Conservation (phyloP, 2,797 vertebrate genomes). For the Lagorchestes hirsutus region DNA sequence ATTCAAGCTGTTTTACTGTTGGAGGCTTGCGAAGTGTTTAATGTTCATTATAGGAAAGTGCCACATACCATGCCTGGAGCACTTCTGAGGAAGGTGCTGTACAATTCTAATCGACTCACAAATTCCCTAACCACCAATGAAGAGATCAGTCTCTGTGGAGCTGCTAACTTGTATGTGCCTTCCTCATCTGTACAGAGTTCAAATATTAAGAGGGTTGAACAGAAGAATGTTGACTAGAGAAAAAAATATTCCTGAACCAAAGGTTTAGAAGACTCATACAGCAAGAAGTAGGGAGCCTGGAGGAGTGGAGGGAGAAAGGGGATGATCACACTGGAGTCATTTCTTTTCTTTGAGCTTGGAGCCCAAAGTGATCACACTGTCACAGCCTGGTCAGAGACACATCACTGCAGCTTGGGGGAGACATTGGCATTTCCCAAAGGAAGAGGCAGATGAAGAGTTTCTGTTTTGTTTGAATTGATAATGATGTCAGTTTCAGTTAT, state of each 20-base stretch:
- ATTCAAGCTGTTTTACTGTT: not conserved
- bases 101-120: not conserved
- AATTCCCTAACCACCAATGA: slow-evolving; percentile 5
- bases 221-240: not conserved
- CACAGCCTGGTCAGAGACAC: not conserved
- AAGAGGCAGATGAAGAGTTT: slow-evolving; percentile 54
- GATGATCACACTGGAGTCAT: not conserved
- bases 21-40: not conserved
- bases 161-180: not conserved
- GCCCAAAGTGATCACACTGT: not conserved
- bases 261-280: slow-evolving; percentile 2
- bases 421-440: slow-evolving; percentile 55
- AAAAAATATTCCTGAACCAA: slow-evolving; percentile 46
- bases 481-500: slow-evolving; percentile 75
- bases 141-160: not conserved
- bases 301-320: not conserved
- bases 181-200: not conserved
- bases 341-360: not conserved
- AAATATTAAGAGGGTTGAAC: not conserved
- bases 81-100: not conserved
- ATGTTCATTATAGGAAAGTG: not conserved
- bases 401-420: not conserved
- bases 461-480: slow-evolving; percentile 75
- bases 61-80: not conserved
- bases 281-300: not conserved